Conservation (phyloP, 2,113 vertebrate genomes). For the Ceuthmochares aereus region DNA sequence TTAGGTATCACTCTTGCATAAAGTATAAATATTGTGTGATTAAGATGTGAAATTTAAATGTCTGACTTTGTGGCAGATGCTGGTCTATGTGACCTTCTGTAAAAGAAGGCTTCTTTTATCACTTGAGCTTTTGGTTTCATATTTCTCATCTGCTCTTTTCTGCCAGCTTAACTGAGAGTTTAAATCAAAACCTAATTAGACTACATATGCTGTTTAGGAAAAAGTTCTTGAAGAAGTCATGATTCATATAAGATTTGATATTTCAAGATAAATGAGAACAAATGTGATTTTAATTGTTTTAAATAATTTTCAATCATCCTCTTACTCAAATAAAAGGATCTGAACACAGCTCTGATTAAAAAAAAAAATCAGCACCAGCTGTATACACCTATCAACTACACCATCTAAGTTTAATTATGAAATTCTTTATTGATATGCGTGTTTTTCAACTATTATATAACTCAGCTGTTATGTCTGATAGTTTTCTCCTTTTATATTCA, state of each 20-base stretch:
- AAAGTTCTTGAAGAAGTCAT: constrained; percentile 37
- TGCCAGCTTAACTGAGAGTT: constrained; percentile 26
- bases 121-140: constrained; percentile 18
- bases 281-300: constrained; percentile 46
- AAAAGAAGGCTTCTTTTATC: constrained; percentile 42
- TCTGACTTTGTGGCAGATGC: constrained; percentile 28
- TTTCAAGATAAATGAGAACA: constrained; percentile 22
- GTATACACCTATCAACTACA: not conserved
- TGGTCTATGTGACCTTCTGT: constrained; percentile 42
- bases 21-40: not conserved
- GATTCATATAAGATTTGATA: constrained; percentile 50
- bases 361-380: not conserved
- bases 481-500: not conserved
- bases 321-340: constrained; percentile 15
- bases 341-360: not conserved
- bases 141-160: constrained; percentile 50
- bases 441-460: not conserved
- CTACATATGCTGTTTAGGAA: constrained; percentile 55
- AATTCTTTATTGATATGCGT: not conserved
- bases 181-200: constrained; percentile 61
- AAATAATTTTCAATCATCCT: not conserved
- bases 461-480: not conserved
- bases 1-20: not conserved
- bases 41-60: not conserved
- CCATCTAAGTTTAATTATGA: not conserved